These are phyloP conservation scores for Gymnothorax reevesii DNA, from an alignment of 2,797 vertebrate genomes.

Conservation along the genomic window DNA sequence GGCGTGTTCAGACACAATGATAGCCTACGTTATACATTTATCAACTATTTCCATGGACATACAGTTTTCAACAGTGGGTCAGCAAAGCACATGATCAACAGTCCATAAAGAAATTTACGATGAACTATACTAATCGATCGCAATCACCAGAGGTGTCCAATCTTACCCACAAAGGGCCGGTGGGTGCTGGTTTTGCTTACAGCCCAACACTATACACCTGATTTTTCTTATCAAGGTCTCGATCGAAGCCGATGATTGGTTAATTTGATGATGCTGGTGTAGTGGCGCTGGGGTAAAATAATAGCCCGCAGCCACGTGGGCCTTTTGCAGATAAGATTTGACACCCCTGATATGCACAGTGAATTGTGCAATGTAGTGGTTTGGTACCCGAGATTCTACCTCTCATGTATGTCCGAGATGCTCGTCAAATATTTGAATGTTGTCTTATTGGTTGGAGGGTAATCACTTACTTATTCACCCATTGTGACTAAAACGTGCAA, in stretches of 20 bases:
- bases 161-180: no score
- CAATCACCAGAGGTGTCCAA: no score
- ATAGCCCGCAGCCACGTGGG: no score
- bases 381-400: not conserved
- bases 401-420: not conserved
- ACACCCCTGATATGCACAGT: not conserved
- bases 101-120: not conserved
- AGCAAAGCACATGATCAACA: not conserved
- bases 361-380: not conserved
- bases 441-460: not conserved
- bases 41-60: slow-evolving; percentile 2
- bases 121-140: not conserved
- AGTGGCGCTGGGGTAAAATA: no score
- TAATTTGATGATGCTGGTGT: no score
- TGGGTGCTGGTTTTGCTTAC: no score
- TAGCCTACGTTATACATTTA: not conserved
- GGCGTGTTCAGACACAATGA: not conserved
- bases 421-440: not conserved
- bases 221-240: no score
- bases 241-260: no score
- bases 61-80: not conserved
- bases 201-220: no score
- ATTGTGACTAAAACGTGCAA: not conserved
- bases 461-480: not conserved
- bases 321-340: no score